Evolutionary conservation across 1,140 invertebrate genomes (phyloP).

Genomic region (Trichoplusia ni): DNA sequence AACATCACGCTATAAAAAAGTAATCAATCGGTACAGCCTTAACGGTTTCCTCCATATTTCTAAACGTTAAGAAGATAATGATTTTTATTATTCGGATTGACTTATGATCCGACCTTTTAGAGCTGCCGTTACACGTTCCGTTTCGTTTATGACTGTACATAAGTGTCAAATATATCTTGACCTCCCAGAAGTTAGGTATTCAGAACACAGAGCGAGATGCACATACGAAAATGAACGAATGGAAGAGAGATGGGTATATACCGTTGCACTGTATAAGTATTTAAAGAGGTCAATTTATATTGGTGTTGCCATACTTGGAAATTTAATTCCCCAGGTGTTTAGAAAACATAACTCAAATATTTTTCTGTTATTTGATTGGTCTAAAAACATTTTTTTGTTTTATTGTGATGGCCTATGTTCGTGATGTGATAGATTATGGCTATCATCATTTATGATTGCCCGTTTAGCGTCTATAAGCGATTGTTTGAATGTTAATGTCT

Average conservation of each 20-base stretch:
- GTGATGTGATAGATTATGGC: neutral
- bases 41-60: constrained; percentile 7
- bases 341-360: constrained; percentile 7
- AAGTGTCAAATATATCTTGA: neutral
- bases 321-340: constrained; percentile 4
- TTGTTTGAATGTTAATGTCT: neutral
- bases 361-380: constrained; percentile 16
- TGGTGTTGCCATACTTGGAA: no score
- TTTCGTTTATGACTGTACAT: constrained; percentile 9
- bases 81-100: constrained; percentile 17
- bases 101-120: constrained; percentile 9
- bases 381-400: neutral
- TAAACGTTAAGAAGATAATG: constrained; percentile 19
- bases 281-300: no score
- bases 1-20: constrained; percentile 3
- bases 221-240: no score
- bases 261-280: no score
- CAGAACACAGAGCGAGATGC: no score
- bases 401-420: neutral
- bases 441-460: constrained; percentile 1
- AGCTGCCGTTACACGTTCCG: constrained; percentile 9
- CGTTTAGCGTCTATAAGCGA: constrained; percentile 17
- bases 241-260: no score
- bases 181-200: no score
- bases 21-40: constrained; percentile 10